phyloP scores from a whole-genome alignment of 2,113 vertebrate species.

The Cercocebus atys region DNA sequence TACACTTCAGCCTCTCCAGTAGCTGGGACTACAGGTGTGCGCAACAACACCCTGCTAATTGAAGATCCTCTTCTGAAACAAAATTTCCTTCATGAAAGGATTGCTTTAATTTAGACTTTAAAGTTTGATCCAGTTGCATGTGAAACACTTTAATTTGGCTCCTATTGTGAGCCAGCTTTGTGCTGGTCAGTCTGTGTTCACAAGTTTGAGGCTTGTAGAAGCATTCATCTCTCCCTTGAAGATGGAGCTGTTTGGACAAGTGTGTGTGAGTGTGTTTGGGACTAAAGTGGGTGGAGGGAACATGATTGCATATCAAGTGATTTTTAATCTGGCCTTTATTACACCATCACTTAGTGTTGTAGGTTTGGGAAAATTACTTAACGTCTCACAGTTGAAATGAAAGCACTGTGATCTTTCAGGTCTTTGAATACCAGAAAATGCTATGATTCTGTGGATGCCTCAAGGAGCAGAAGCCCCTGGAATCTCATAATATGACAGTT shows the following conservation, averaged over 20 bases:
- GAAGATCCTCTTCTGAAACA: not conserved
- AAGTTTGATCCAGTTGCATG: not conserved
- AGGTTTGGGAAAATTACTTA: not conserved
- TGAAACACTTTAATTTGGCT: not conserved
- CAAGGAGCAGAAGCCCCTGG: not conserved
- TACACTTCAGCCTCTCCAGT: no score
- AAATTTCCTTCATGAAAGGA: not conserved
- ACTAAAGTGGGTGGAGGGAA: not conserved
- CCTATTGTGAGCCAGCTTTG: not conserved
- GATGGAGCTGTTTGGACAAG: not conserved
- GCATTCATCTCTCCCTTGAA: not conserved
- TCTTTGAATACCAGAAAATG: not conserved
- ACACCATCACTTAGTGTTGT: not conserved
- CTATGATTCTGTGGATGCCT: not conserved
- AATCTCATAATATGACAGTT: not conserved
- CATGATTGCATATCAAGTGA: not conserved
- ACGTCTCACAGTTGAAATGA: not conserved
- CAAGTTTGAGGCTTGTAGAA: not conserved
- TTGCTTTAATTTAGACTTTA: not conserved
- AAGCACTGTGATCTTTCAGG: fast-evolving
- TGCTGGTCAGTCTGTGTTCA: not conserved
- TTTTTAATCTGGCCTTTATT: not conserved
- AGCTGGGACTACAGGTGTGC: fast-evolving
- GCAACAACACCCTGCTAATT: no score
- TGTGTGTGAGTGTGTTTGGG: not conserved